Evolutionary conservation across 2,113 vertebrate genomes (phyloP).

Genomic region (Oceanites oceanicus): DNA sequence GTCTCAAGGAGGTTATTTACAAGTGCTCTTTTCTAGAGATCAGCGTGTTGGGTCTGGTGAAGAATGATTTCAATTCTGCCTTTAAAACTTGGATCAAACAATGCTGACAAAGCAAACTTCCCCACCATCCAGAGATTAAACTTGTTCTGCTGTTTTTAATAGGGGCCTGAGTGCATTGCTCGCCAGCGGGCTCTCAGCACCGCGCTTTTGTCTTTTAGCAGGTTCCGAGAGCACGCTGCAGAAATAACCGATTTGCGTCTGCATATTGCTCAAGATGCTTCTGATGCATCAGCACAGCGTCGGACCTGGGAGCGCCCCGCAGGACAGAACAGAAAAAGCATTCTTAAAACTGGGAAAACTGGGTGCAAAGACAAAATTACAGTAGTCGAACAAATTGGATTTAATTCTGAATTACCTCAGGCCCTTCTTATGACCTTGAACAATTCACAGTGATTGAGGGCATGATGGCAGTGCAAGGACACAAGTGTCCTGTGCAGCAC

Average conservation of each 20-base stretch:
- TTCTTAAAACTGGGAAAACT: neutral
- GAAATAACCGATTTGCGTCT: neutral
- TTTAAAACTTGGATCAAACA: slow-evolving; percentile 57
- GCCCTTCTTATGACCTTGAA: neutral
- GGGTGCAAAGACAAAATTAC: neutral
- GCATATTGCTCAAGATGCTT: neutral
- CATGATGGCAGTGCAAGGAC: neutral
- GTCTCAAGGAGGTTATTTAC: slow-evolving; percentile 37
- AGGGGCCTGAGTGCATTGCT: neutral
- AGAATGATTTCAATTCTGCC: slow-evolving; percentile 53
- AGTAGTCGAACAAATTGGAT: neutral
- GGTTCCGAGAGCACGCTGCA: neutral
- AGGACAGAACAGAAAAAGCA: neutral
- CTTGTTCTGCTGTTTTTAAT: slow-evolving; percentile 40
- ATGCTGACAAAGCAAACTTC: slow-evolving; percentile 44
- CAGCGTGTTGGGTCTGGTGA: slow-evolving; percentile 32
- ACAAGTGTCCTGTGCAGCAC: neutral
- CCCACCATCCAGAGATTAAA: slow-evolving; percentile 34
- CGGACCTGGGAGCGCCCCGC: neutral
- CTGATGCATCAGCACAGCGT: neutral
- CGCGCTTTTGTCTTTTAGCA: neutral
- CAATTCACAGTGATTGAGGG: neutral
- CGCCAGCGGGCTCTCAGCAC: neutral
- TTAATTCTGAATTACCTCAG: neutral
- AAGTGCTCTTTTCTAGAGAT: slow-evolving; percentile 35